Evolutionary conservation across 2,797 vertebrate species (phyloP).

Genomic region (Petrocephalus sullivani): DNA sequence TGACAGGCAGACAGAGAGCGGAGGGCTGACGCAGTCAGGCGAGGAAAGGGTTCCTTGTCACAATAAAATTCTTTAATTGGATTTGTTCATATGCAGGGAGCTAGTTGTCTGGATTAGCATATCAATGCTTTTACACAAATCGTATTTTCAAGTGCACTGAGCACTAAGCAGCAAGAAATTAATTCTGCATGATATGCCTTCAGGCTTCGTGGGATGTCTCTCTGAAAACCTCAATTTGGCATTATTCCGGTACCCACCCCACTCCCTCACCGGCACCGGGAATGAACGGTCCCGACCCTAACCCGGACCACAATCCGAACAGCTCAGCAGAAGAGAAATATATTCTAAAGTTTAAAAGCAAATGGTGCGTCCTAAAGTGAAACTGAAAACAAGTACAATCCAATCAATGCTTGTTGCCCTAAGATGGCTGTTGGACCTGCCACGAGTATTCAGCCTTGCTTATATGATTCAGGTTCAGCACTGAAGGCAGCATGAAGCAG

Average conservation of each 20-base stretch:
- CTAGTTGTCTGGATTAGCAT: conserved; percentile 75
- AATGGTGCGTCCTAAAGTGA: neutral
- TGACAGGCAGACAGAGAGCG: conserved; percentile 54
- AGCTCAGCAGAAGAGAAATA: conserved; percentile 34
- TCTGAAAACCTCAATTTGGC: conserved; percentile 32
- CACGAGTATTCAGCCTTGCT: neutral
- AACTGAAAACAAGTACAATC: neutral
- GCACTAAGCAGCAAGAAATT: conserved; percentile 71
- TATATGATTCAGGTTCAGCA: neutral
- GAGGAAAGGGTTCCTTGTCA: conserved; percentile 57
- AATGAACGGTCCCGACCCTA: neutral
- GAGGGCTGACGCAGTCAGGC: conserved; percentile 59
- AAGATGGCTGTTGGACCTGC: neutral
- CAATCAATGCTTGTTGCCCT: neutral
- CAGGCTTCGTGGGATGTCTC: conserved; percentile 45
- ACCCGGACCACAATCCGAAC: neutral
- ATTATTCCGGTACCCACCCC: neutral
- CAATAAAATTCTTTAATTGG: conserved; percentile 75
- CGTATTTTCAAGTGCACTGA: conserved; percentile 73
- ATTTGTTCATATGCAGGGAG: conserved; percentile 71
- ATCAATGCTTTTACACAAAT: conserved; percentile 76
- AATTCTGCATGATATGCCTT: conserved; percentile 67
- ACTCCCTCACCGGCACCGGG: neutral
- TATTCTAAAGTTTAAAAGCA: neutral
- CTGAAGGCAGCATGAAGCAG: neutral